These are phyloP conservation scores for Drosophila picticornis DNA, from an alignment of 2,888 invertebrate species.

Conservation along the genomic window DNA sequence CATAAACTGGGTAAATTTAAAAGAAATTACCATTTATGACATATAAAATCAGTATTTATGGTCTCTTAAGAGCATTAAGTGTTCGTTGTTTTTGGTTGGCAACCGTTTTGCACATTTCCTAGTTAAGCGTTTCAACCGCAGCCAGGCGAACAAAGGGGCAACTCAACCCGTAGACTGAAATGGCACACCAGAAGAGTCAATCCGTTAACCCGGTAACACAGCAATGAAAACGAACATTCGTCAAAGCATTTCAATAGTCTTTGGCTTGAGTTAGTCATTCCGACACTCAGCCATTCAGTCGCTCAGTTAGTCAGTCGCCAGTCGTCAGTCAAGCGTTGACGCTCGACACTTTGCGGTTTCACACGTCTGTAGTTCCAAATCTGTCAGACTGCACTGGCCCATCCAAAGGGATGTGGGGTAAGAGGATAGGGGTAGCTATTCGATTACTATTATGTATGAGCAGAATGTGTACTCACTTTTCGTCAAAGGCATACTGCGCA, in stretches of 20 bases:
- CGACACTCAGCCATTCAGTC: conserved; percentile 31
- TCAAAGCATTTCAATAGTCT: conserved; percentile 37
- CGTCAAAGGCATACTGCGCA: conserved; percentile 95
- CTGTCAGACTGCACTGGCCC: conserved; percentile 29
- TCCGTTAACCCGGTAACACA: conserved; percentile 4
- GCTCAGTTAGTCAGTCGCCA: conserved; percentile 18
- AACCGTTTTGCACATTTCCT: conserved; percentile 11
- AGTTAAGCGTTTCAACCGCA: conserved; percentile 73
- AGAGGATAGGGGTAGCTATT: conserved; percentile 22
- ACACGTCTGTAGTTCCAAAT: conserved; percentile 71
- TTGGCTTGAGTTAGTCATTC: conserved; percentile 17
- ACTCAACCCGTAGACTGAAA: conserved; percentile 50
- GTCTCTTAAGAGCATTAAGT: conserved; percentile 20
- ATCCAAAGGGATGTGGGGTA: conserved; percentile 10
- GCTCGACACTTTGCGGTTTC: conserved; percentile 74
- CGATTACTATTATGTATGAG: conserved; percentile 44
- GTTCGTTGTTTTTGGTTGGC: conserved; percentile 4
- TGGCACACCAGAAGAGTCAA: conserved; percentile 58
- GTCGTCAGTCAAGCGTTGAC: conserved; percentile 56
- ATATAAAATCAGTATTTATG: neutral
- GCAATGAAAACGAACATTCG: conserved; percentile 53
- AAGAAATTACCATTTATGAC: neutral
- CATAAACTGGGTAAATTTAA: neutral
- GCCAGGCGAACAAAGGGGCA: neutral
- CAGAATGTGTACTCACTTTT: conserved; percentile 88